Base-by-base conservation (phyloP, 2,797 vertebrate species). In the Sebastiscus tertius region DNA sequence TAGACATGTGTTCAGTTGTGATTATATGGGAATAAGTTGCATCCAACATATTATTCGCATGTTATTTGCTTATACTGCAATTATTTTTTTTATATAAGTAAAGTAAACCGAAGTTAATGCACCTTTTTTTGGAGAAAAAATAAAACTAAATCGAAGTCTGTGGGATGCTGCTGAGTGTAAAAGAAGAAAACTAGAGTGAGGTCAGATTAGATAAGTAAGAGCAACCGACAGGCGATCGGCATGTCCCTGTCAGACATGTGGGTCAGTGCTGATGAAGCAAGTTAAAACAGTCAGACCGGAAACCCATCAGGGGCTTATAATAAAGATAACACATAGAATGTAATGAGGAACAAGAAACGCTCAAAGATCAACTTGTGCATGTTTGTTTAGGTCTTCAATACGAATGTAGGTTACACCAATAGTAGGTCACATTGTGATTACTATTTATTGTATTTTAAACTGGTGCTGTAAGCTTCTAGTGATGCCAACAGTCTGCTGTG, bases 241-340 rank as follows among this genome's bases (percentile, higher is more conserved):
- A 2, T 64, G 85, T 77, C 31, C 46, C 64, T 9, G 69, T 75
- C 64, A 74, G n/a, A 79, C 76, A 87, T 86, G 87, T 84, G 71
- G 89, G 83, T 89, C 86, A 83, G n/a, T 22, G 79, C 78, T 72
- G 85, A 74, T 77, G 66, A 61, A 13, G 74, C 69, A 59, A 31
- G 46, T 56, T 10, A 39, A n/a, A 49, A n/a, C 52, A 3, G 10
- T 14, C 74, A 16, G 16, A 73, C 58, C 36, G 31, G 72, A 72
- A 72, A 68, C 42, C 34, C 22, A 5, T 22, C 56, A 13, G 12
- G 3, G 18, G 1, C 0, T 16, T 3, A 20, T 4, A n/a, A 39
- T 33, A 42, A 52, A 11, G 3, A 65, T 2, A 26, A 33, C 20
- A 33, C 9, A 54, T 12, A 27, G 3, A 24, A n/a, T 8, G 3